Conservation (phyloP, 2,113 vertebrate species). For the Tor tambroides region DNA sequence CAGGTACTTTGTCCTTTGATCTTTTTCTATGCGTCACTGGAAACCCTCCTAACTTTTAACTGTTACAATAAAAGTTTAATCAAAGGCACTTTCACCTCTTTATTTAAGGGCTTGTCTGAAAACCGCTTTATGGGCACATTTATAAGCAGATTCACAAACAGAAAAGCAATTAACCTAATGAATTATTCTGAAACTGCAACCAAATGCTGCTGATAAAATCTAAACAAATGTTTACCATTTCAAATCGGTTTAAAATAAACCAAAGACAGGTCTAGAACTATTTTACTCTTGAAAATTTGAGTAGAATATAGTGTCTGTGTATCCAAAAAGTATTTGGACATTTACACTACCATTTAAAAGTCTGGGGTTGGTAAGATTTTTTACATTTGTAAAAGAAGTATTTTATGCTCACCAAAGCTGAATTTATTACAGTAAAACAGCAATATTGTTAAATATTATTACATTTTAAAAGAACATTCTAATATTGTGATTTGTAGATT, state of each 20-base stretch:
- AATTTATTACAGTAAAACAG: not conserved
- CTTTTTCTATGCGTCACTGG: not conserved
- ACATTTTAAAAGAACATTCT: too few species aligned
- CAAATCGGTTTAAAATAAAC: not conserved
- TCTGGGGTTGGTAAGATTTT: not conserved
- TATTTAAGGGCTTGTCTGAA: constrained; percentile 50
- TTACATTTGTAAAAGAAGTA: not conserved
- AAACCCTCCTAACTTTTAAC: constrained; percentile 43
- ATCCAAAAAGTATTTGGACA: not conserved
- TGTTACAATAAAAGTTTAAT: constrained; percentile 47
- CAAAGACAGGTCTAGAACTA: not conserved
- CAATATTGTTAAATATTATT: not conserved
- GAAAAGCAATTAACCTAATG: not conserved
- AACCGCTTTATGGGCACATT: constrained; percentile 15
- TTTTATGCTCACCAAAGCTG: not conserved
- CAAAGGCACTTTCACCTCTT: constrained; percentile 52
- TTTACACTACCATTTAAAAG: not conserved
- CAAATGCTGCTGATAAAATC: constrained; percentile 21
- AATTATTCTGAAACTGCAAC: constrained; percentile 12
- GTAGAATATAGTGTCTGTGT: not conserved
- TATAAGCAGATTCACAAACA: constrained; percentile 26
- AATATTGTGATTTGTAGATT: too few species aligned
- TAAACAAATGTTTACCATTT: not conserved
- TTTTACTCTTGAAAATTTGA: not conserved
- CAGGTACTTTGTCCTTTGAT: not conserved